phyloP scores from a whole-genome alignment of 2,888 invertebrate genomes.

The Cecidostiba fungosa region DNA sequence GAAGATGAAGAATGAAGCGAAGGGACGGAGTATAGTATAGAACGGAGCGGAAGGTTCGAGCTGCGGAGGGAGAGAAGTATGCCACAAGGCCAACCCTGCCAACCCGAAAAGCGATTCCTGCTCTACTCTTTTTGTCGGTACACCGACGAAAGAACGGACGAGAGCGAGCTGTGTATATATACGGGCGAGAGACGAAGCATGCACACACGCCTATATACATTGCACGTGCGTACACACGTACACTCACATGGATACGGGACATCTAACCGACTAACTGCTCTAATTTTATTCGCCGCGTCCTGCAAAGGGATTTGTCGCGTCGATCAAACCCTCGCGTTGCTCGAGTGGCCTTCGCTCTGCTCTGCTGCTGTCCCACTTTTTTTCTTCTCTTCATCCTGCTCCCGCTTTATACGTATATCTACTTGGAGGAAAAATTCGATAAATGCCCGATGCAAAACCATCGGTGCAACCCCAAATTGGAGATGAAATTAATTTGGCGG shows the following conservation, averaged over 20 bases:
- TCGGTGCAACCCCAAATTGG: conserved; percentile 24
- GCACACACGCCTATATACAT: background rate
- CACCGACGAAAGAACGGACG: conserved; percentile 16
- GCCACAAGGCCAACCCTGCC: conserved; percentile 75
- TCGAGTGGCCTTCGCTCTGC: conserved; percentile 5
- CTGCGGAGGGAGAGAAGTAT: conserved; percentile 68
- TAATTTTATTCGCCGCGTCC: conserved; percentile 67
- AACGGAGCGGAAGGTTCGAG: conserved; percentile 32
- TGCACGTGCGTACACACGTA: background rate
- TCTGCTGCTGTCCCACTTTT: conserved; percentile 2
- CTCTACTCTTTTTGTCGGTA: conserved; percentile 67
- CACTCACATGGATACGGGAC: background rate
- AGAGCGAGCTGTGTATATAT: background rate
- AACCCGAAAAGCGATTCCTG: conserved; percentile 71
- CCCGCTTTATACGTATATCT: too few species aligned
- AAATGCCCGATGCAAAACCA: background rate
- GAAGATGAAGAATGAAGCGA: conserved; percentile 53
- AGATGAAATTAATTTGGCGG: conserved; percentile 69
- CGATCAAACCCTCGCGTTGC: conserved; percentile 32
- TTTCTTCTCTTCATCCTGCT: background rate
- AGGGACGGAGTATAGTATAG: conserved; percentile 34
- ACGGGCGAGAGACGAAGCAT: background rate
- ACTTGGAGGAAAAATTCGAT: too few species aligned
- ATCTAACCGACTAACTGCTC: conserved; percentile 70
- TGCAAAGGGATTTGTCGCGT: conserved; percentile 48